phyloP scores from a whole-genome alignment of 2,113 vertebrate species.

The Callorhinus ursinus region DNA sequence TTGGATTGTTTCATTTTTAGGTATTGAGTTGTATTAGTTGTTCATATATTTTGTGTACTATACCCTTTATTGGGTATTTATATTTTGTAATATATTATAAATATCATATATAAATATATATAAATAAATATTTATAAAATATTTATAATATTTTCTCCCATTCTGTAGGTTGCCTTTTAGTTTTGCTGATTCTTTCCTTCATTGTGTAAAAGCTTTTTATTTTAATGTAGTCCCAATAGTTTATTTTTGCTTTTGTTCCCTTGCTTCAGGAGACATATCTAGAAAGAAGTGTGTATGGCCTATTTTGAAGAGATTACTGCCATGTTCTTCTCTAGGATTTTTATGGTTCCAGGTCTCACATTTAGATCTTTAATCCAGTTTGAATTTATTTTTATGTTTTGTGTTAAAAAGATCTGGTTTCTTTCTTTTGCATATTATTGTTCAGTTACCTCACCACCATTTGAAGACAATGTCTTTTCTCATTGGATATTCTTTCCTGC shows the following conservation, averaged over 20 bases:
- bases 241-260: not conserved
- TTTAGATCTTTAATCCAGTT: not conserved
- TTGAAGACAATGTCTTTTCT: not conserved
- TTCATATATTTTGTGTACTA: not conserved
- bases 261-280: not conserved
- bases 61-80: not conserved
- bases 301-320: not conserved
- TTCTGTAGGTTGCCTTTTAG: not conserved
- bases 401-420: not conserved
- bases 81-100: too few relatives aligned
- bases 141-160: not conserved
- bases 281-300: not conserved
- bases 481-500: not conserved
- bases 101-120: too few relatives aligned
- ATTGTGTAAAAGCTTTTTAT: not conserved
- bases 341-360: not conserved
- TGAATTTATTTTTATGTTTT: not conserved
- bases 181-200: not conserved
- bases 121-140: too few relatives aligned
- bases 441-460: not conserved
- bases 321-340: not conserved
- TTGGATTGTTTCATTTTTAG: not conserved
- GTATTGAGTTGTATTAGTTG: not conserved
- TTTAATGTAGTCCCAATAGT: not conserved
- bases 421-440: not conserved